phyloP scores from a whole-genome alignment of 1,140 invertebrate species.

The Dolichoris vasculosae region DNA sequence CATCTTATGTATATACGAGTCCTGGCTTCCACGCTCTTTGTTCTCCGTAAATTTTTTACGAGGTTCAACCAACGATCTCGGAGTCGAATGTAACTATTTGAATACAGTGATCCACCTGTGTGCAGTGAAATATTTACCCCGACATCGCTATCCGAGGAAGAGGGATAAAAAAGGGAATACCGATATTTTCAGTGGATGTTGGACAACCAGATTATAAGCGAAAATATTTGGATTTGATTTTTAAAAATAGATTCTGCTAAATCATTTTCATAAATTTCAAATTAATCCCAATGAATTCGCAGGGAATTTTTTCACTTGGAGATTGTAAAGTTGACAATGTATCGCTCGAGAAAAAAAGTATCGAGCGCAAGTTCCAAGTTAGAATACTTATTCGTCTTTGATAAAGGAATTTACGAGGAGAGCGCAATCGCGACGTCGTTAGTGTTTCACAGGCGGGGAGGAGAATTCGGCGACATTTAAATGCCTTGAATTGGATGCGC shows the following conservation, averaged over 20 bases:
- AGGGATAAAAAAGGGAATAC: not conserved
- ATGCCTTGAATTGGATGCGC: conserved; percentile 56
- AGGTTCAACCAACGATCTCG: not conserved
- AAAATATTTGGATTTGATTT: not conserved
- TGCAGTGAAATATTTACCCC: not conserved
- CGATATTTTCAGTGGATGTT: not conserved
- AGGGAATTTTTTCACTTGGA: not conserved
- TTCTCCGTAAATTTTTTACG: conserved; percentile 16
- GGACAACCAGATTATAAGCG: not conserved
- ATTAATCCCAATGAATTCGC: not conserved
- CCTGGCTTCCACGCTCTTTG: not conserved
- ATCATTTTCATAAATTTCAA: not conserved
- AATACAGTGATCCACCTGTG: not conserved
- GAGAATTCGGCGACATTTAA: conserved; percentile 49
- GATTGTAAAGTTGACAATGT: conserved; percentile 20
- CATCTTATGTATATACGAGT: conserved; percentile 5
- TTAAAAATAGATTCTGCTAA: not conserved
- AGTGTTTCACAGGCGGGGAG: not conserved
- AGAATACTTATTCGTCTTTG: conserved; percentile 15
- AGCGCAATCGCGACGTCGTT: conserved; percentile 29
- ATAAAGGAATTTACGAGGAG: conserved; percentile 41
- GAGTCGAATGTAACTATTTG: not conserved
- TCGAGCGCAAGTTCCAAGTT: not conserved
- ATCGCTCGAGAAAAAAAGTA: not conserved
- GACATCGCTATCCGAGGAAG: not conserved